Percentiles rank a stretch among this genome's conserved stretches.
Evolutionary conservation across 2,113 vertebrate species (phyloP).

Genomic region (Hiodon alosoides): DNA sequence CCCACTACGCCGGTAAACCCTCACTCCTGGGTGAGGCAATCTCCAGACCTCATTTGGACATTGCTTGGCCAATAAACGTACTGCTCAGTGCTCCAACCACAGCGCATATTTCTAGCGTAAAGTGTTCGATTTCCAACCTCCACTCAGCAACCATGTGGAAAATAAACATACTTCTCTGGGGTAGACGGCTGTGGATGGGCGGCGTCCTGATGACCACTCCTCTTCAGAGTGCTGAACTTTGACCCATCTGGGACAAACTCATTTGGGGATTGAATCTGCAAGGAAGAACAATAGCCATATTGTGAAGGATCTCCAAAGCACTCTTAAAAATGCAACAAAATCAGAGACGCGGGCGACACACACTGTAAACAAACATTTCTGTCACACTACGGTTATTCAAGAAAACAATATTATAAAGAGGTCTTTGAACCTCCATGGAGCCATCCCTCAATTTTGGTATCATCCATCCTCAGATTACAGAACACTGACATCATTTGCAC

Average conservation of each 20-base stretch:
- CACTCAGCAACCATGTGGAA: background rate
- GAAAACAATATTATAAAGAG: too few relatives aligned
- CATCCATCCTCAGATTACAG: too few relatives aligned
- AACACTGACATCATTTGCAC: too few relatives aligned
- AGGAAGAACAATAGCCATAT: background rate
- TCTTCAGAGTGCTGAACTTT: slow-evolving; percentile 59
- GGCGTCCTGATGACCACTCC: slow-evolving; percentile 49
- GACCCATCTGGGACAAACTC: slow-evolving; percentile 38
- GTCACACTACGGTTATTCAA: too few relatives aligned
- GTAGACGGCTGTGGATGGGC: slow-evolving; percentile 54
- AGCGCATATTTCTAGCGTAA: background rate
- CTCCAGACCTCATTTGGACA: background rate
- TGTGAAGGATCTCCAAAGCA: background rate
- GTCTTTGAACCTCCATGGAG: too few relatives aligned
- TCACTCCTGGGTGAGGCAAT: background rate
- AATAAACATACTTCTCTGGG: slow-evolving; percentile 70
- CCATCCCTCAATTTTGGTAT: too few relatives aligned
- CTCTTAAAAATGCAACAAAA: too few relatives aligned
- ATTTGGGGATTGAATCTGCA: slow-evolving; percentile 29
- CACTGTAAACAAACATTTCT: too few relatives aligned
- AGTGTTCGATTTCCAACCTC: background rate
- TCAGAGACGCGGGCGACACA: too few relatives aligned
- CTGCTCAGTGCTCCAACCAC: too few relatives aligned
- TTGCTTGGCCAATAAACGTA: too few relatives aligned
- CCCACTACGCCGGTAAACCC: background rate